These are phyloP conservation scores for Anser brachyrhynchus DNA, from an alignment of 2,113 vertebrate genomes.

Conservation along the genomic window DNA sequence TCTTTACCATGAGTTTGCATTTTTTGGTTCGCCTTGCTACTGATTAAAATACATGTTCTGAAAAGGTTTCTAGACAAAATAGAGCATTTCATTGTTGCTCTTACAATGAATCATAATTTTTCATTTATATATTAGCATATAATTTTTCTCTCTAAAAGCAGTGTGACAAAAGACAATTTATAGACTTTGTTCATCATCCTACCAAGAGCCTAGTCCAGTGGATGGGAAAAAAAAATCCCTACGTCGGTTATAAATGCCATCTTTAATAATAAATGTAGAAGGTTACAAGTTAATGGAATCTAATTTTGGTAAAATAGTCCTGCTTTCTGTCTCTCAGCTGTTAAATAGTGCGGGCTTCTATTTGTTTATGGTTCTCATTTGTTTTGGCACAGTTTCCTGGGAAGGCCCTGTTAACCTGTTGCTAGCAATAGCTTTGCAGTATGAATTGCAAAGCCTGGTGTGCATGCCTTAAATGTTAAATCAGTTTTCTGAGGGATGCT, in stretches of 20 bases:
- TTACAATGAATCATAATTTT: neutral
- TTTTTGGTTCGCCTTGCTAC: neutral
- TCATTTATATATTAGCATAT: neutral
- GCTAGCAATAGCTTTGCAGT: neutral
- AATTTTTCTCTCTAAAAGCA: neutral
- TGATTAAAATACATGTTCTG: neutral
- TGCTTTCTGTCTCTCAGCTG: neutral
- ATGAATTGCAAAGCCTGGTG: neutral
- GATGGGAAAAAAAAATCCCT: neutral
- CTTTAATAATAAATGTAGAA: neutral
- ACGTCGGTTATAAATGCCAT: neutral
- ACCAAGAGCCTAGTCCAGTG: neutral
- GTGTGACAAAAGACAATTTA: neutral
- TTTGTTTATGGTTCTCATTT: neutral
- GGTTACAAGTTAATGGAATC: neutral
- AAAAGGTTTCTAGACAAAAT: neutral
- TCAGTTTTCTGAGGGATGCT: neutral
- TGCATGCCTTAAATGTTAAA: neutral
- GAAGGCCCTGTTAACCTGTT: neutral
- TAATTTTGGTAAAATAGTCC: neutral
- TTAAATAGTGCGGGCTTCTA: neutral
- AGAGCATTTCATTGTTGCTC: neutral
- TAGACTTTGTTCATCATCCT: neutral
- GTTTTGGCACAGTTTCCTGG: neutral
- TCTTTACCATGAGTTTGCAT: neutral